Evolutionary conservation across 2,888 invertebrate species (phyloP).

Genomic region (Drosophila ustulata): DNA sequence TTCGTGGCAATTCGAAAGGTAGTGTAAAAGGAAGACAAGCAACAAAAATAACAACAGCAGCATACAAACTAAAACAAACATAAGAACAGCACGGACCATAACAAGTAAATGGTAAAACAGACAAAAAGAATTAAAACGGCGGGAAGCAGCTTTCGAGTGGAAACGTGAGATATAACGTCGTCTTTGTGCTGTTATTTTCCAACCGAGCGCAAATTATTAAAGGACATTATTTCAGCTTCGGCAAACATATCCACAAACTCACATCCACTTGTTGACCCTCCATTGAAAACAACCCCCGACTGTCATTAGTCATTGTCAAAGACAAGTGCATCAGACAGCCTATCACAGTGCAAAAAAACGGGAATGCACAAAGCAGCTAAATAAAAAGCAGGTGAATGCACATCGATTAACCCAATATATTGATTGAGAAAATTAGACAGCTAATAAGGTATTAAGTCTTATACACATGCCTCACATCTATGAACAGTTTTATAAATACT

Average conservation of each 20-base stretch:
- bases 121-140: not conserved
- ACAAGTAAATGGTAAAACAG: conserved; percentile 15
- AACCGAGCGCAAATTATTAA: conserved; percentile 83
- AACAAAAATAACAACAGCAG: conserved; percentile 4
- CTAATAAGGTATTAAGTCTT: not conserved
- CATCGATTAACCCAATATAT: not conserved
- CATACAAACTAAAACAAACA: conserved; percentile 21
- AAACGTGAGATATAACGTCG: conserved; percentile 48
- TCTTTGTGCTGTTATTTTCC: conserved; percentile 80
- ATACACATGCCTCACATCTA: too few species aligned
- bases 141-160: conserved; percentile 10
- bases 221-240: conserved; percentile 83
- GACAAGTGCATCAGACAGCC: conserved; percentile 55
- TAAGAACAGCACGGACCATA: conserved; percentile 16
- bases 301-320: conserved; percentile 55
- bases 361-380: not conserved
- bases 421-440: not conserved
- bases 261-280: not conserved
- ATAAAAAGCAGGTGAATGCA: conserved; percentile 5
- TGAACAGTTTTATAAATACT: too few species aligned
- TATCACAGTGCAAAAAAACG: conserved; percentile 1
- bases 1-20: conserved; percentile 19
- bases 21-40: conserved; percentile 20
- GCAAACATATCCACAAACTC: conserved; percentile 41
- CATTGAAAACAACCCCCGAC: not conserved